Evolutionary conservation across 2,888 invertebrate genomes (phyloP).

Genomic region (Steromphala cineraria): DNA sequence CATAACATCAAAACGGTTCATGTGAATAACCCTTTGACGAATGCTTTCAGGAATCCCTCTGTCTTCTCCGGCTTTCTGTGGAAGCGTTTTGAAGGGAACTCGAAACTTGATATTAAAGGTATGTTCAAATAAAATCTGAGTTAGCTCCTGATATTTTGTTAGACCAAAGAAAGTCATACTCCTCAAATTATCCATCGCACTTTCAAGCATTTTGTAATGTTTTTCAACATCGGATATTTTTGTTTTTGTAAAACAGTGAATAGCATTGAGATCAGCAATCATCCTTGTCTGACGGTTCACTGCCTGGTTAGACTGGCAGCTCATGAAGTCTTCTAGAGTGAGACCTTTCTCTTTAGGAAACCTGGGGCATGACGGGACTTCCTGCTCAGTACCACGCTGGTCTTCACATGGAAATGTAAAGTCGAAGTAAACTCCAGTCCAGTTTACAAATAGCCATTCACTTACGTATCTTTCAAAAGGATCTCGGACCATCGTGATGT

Average conservation of each 20-base stretch:
- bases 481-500: background rate
- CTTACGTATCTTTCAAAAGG: background rate
- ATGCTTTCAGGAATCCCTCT: conserved; percentile 78
- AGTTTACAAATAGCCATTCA: background rate
- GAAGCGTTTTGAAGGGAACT: background rate
- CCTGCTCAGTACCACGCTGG: background rate
- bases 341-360: conserved; percentile 63
- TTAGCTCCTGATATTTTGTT: background rate
- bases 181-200: background rate
- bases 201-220: background rate
- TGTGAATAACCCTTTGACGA: background rate
- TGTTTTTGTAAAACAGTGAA: conserved; percentile 23
- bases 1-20: background rate
- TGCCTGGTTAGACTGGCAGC: background rate
- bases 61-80: conserved; percentile 73
- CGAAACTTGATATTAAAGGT: background rate
- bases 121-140: background rate
- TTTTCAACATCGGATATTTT: background rate
- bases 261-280: background rate
- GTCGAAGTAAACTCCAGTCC: background rate
- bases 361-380: background rate
- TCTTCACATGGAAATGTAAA: conserved; percentile 77
- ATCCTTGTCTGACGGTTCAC: background rate
- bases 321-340: background rate
- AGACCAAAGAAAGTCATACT: background rate